These are phyloP conservation scores for Phrynocephalus vlangalii DNA, from an alignment of 2,797 vertebrate species.

Conservation along the genomic window DNA sequence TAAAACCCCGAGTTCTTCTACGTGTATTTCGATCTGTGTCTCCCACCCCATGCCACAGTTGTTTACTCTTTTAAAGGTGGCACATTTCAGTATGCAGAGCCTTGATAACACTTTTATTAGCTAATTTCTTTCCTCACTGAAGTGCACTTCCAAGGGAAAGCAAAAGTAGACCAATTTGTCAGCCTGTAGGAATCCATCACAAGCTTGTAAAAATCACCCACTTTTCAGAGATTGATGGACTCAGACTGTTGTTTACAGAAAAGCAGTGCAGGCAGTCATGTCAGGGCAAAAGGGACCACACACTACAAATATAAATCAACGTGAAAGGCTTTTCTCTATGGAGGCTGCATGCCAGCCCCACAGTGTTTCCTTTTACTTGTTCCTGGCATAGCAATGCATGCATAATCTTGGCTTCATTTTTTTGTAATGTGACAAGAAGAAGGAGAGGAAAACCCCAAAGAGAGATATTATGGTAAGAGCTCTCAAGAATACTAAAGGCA, in stretches of 20 bases:
- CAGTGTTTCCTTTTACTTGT: not conserved
- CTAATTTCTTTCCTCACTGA: conserved; percentile 36
- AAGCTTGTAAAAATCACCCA: conserved; percentile 48
- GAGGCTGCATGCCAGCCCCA: not conserved
- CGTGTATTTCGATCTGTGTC: not conserved
- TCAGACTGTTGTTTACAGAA: conserved; percentile 44
- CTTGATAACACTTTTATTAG: conserved; percentile 36
- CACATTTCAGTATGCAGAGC: conserved; percentile 40
- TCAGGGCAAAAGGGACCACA: conserved; percentile 29
- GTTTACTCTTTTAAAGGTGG: not conserved
- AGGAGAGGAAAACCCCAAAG: not conserved
- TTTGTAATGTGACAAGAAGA: conserved; percentile 10
- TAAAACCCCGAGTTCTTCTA: not conserved
- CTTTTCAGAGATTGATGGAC: conserved; percentile 42
- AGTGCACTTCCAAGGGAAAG: conserved; percentile 39
- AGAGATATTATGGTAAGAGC: not conserved
- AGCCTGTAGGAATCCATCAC: conserved; percentile 48
- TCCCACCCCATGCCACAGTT: not conserved
- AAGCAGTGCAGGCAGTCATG: conserved; percentile 26
- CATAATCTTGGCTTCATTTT: not conserved
- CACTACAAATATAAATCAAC: conserved; percentile 26
- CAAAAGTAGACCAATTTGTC: conserved; percentile 35
- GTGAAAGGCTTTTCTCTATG: not conserved
- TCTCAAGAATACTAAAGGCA: not conserved
- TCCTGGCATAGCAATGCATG: not conserved